phyloP scores from a whole-genome alignment of 2,797 vertebrate genomes.

The Mionectes olivaceus region DNA sequence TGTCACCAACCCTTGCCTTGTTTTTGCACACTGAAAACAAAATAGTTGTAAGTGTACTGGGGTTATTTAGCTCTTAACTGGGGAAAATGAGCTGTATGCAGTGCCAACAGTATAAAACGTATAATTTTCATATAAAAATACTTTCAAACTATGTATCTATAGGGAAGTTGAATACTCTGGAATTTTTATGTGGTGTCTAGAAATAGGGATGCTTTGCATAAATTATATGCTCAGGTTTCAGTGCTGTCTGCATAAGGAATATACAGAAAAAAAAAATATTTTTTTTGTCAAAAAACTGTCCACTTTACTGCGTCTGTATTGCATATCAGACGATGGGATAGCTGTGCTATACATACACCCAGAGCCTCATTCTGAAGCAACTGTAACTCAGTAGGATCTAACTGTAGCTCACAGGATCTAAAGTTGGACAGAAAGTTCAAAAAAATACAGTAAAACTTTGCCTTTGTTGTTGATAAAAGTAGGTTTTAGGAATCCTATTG shows the following conservation, averaged over 20 bases:
- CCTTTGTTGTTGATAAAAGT: neutral
- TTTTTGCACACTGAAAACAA: constrained; percentile 2
- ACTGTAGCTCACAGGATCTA: neutral
- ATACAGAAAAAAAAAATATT: neutral
- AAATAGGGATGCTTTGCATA: constrained; percentile 20
- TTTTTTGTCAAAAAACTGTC: neutral
- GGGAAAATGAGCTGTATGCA: constrained; percentile 38
- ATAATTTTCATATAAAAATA: constrained; percentile 76
- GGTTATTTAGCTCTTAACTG: constrained; percentile 33
- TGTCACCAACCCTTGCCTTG: neutral
- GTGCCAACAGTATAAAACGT: constrained; percentile 44
- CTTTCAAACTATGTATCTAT: constrained; percentile 64
- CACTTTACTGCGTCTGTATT: neutral
- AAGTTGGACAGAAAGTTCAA: neutral
- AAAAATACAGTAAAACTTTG: neutral
- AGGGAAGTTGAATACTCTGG: constrained; percentile 24
- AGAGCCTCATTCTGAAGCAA: neutral
- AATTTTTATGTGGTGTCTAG: constrained; percentile 45
- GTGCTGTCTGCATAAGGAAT: constrained; percentile 3
- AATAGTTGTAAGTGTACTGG: neutral
- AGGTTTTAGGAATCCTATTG: neutral
- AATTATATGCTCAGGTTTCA: constrained; percentile 56
- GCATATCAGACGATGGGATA: neutral
- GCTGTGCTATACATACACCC: neutral
- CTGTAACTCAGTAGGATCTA: neutral